Percentiles rank a stretch among this genome's conserved stretches.
phyloP scores from a whole-genome alignment of 2,797 vertebrate genomes.

The Ibycter americanus region DNA sequence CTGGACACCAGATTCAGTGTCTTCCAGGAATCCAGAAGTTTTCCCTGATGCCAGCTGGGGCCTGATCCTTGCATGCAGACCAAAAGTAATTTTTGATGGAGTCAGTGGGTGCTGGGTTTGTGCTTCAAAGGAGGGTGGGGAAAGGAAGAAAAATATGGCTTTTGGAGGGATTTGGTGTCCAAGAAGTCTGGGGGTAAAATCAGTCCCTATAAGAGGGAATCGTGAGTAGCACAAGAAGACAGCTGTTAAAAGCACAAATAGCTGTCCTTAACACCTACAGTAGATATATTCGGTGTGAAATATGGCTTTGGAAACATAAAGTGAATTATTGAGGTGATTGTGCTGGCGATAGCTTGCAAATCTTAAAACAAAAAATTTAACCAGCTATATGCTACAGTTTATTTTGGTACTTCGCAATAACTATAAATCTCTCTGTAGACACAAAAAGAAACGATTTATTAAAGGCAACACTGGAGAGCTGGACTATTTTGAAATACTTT shows the following conservation, averaged over 20 bases:
- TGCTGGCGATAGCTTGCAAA: neutral
- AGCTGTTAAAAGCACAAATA: neutral
- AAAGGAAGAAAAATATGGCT: neutral
- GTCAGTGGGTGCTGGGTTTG: neutral
- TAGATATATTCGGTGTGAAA: neutral
- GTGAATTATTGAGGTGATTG: neutral
- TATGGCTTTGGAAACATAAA: neutral
- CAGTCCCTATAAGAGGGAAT: neutral
- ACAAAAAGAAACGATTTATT: neutral
- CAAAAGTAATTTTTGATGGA: neutral
- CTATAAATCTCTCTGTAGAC: neutral
- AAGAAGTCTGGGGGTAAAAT: neutral
- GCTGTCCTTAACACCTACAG: neutral
- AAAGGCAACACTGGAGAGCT: neutral
- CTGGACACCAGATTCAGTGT: neutral
- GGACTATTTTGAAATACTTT: neutral
- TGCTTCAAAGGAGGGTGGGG: neutral
- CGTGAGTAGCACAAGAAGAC: neutral
- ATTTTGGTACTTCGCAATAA: neutral
- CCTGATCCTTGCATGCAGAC: neutral
- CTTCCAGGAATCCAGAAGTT: neutral
- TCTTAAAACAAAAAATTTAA: neutral
- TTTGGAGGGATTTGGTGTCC: neutral
- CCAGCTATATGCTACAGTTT: neutral
- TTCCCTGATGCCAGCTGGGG: neutral